Evolutionary conservation across 2,113 vertebrate species (phyloP), one percentile per base, ranked within the genome.

Genomic region (Gopherus flavomarginatus): DNA sequence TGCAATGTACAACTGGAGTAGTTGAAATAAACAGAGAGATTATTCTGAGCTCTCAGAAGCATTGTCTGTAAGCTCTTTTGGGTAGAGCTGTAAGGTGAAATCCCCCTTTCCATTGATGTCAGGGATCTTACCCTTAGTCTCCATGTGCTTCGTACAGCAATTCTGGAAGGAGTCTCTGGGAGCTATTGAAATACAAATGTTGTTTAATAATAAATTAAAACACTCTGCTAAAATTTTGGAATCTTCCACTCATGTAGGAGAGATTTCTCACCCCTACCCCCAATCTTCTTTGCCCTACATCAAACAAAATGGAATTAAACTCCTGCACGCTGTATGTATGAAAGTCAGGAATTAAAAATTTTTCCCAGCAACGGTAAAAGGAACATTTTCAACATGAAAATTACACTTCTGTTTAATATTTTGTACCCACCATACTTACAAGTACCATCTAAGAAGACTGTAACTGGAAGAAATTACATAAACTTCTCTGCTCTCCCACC

Each of bases 361-460:
- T 93, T 90, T 10, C 13, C 2, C 81, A 1, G 80, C 16, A 52
- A 1, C 56, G 29, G 12, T 54, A 90, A 22, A 0, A 0, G 59
- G 44, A 86, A 19, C 3, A 0, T 4, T 42, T 12, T 79, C 77
- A 89, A 0, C 0, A 0, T 11, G 53, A 50, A 86, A 89, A 75
- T 53, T 0, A 0, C 2, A 6, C 1, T 0, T 72, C 57, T 93
- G 22, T n/a, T 26, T 92, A 19, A 21, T 1, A 2, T 79, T 4
- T 11, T 3, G 4, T 2, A 21, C 0, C 21, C 38, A 12, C 38
- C 9, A 0, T 81, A 11, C 62, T 87, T 93, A n/a, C 83, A 31
- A 75, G 81, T 81, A 54, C 10, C 87, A 65, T 16, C 62, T 35
- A 65, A 31, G 27, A 59, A 29, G 35, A 65, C 22, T 38, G 9